Evolutionary conservation across 92 coral and sea anemone species (phyloP).

Genomic region (Epizoanthus illoricatus): DNA sequence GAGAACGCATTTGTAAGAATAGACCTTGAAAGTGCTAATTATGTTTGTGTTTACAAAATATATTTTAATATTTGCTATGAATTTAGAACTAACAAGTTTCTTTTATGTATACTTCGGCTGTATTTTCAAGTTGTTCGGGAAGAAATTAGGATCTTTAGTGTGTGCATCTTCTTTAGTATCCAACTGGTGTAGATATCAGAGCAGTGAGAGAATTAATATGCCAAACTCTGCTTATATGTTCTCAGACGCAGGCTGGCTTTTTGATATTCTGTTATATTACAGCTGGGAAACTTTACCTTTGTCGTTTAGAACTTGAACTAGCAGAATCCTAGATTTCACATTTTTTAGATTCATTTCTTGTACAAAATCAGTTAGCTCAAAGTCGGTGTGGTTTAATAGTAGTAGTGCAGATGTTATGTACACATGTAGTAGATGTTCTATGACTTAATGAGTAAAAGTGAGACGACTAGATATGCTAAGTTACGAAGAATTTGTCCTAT

Average conservation of each 20-base stretch:
- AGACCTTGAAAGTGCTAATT: neutral
- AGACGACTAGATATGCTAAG: too few species aligned
- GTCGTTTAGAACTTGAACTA: neutral
- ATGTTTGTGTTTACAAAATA: neutral
- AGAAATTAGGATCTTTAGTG: neutral
- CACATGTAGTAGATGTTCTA: too few species aligned
- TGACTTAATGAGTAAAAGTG: too few species aligned
- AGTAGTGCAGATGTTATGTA: too few species aligned
- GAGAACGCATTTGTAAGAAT: neutral
- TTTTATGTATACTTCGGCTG: neutral
- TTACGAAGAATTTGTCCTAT: too few species aligned
- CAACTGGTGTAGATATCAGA: neutral
- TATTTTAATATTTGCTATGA: neutral
- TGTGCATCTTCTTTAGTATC: neutral
- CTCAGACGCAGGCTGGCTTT: neutral
- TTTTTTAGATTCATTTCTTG: too few species aligned
- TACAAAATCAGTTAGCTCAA: too few species aligned
- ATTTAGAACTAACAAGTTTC: neutral
- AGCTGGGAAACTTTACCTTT: neutral
- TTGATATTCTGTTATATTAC: neutral
- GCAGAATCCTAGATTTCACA: too few species aligned
- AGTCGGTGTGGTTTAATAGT: too few species aligned
- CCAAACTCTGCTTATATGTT: neutral
- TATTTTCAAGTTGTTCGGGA: neutral
- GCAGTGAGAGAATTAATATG: neutral